These are phyloP conservation scores for Hestina assimilis DNA, from an alignment of 1,140 invertebrate genomes.

Conservation along the genomic window DNA sequence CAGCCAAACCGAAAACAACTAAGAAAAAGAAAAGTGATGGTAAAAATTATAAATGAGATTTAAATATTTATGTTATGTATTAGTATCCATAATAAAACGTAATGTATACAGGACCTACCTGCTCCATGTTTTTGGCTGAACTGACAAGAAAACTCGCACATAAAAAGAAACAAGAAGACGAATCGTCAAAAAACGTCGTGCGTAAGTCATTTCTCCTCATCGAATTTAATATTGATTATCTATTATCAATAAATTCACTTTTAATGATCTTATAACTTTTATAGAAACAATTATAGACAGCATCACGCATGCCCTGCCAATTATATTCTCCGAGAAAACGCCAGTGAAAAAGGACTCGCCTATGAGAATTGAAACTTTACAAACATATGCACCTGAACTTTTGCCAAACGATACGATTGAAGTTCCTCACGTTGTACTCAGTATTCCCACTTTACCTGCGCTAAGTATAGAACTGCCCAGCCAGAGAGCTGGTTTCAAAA, in stretches of 20 bases:
- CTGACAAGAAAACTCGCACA: constrained; percentile 51
- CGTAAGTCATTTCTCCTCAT: constrained; percentile 43
- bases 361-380: constrained; percentile 58
- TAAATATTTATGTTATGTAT: no score
- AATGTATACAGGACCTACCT: constrained; percentile 49
- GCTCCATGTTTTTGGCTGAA: constrained; percentile 66
- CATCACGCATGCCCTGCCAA: constrained; percentile 54
- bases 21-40: constrained; percentile 64
- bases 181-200: constrained; percentile 50
- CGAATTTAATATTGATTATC: neutral
- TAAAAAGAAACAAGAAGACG: constrained; percentile 55
- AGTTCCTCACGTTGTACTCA: constrained; percentile 27
- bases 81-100: no score
- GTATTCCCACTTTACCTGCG: constrained; percentile 11
- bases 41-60: constrained; percentile 34
- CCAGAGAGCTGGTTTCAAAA: constrained; percentile 36
- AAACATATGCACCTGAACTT: constrained; percentile 57
- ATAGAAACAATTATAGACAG: constrained; percentile 61
- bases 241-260: neutral
- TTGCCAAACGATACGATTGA: constrained; percentile 48
- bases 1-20: constrained; percentile 50
- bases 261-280: constrained; percentile 21
- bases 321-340: constrained; percentile 46
- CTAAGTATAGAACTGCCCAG: constrained; percentile 10
- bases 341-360: constrained; percentile 47